Conservation (phyloP, 2,888 invertebrate genomes). For the Chymomyza amoena region DNA sequence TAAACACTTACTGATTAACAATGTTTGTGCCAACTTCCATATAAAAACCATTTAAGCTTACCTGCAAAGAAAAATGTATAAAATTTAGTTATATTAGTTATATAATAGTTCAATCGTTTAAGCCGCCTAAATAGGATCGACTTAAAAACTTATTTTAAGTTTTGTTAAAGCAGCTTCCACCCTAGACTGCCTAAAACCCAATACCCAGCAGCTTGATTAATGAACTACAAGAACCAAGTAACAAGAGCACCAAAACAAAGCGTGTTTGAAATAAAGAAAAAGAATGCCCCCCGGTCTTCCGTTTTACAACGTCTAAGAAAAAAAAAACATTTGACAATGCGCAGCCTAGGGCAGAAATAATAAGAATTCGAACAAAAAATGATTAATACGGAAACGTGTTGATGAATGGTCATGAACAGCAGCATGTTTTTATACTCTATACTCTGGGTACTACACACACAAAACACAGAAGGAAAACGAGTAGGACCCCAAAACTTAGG, state of each 20-base stretch:
- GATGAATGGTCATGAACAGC: constrained; percentile 29
- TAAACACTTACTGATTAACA: neutral
- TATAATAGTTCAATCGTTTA: neutral
- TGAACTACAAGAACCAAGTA: constrained; percentile 12
- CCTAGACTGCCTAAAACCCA: neutral
- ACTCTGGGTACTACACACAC: too few species aligned
- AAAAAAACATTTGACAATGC: neutral
- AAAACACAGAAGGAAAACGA: too few species aligned
- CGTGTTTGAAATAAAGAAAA: neutral
- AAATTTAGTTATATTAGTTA: neutral
- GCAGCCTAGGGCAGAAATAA: neutral
- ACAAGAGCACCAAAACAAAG: neutral
- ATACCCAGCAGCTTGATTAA: constrained; percentile 23
- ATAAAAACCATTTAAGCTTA: neutral
- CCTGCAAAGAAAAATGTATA: neutral
- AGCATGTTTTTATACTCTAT: neutral
- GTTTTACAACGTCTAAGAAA: neutral
- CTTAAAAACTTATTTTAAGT: neutral
- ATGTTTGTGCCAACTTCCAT: neutral
- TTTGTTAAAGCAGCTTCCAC: neutral
- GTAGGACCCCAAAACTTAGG: too few species aligned
- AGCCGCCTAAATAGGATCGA: neutral
- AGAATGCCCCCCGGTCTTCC: constrained; percentile 21
- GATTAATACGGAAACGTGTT: constrained; percentile 26
- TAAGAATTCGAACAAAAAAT: neutral